phyloP scores from a whole-genome alignment of 2,113 vertebrate genomes.

The Hymenochirus boettgeri region DNA sequence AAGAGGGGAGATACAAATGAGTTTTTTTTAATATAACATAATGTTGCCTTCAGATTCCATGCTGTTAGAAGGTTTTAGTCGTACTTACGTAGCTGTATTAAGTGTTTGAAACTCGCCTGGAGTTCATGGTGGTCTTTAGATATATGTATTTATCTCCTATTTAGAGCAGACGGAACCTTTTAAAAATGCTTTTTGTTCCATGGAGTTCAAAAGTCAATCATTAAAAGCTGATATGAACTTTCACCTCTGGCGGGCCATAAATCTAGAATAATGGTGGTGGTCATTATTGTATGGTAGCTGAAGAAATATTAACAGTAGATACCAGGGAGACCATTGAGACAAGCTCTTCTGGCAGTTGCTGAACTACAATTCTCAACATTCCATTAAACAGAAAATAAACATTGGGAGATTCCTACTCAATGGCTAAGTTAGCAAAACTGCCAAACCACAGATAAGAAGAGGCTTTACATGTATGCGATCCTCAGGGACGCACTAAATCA shows the following conservation, averaged over 20 bases:
- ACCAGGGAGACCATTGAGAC: neutral
- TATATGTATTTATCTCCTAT: neutral
- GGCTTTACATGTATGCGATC: slow-evolving; percentile 44
- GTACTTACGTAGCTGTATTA: no score
- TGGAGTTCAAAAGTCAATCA: slow-evolving; percentile 21
- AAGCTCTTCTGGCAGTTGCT: neutral
- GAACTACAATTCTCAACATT: no score
- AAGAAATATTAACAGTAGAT: neutral
- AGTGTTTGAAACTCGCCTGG: neutral
- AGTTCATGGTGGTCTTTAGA: neutral
- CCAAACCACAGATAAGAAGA: neutral
- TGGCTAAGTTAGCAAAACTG: slow-evolving; percentile 9
- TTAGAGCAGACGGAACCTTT: neutral
- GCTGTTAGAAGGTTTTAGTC: no score
- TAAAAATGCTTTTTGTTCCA: neutral
- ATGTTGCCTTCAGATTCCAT: no score
- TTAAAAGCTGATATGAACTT: neutral
- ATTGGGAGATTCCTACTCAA: no score
- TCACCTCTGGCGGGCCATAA: slow-evolving; percentile 4
- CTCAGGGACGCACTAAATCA: slow-evolving; percentile 54
- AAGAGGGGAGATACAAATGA: no score
- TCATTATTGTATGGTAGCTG: neutral
- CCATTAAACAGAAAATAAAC: no score
- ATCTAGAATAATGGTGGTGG: slow-evolving; percentile 4
- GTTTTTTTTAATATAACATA: no score